Base-by-base conservation (phyloP, 2,797 vertebrate species). In the Acanthiza pusilla region DNA sequence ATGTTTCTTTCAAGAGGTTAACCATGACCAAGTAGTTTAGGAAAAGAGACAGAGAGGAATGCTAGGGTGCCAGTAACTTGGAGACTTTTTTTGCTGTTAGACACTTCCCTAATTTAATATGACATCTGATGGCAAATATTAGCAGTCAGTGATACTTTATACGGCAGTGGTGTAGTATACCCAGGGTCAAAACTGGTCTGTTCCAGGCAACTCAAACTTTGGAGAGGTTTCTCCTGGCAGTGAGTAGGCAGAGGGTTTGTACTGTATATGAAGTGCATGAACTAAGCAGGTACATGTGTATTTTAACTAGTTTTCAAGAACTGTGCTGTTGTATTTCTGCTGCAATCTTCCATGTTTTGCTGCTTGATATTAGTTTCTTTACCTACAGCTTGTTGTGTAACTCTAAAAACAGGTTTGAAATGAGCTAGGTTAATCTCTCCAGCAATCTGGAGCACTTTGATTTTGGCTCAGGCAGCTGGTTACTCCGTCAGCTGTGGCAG, bases 331-430 rank as follows among this genome's bases (percentile, higher is more conserved):
- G 25, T 84, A n/a, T 81, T 88, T 90, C 63, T 91, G 34, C 83
- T 82, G 55, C 65, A 58, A 27, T 57, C 86, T 50, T 84, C n/a
- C 19, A 23, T 9, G n/a, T 80, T 94, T 95, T 89, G 67, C 65
- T 85, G 13, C 34, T 62, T 60, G 53, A 45, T 34, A 38, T 29
- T 23, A 70, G 34, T 43, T 72, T 81, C 27, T 90, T 84, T 85
- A 79, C 42, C 86, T 79, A 61, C 20, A 67, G 71, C 63, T 79
- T 74, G n/a, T 70, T 91, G 79, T 88, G 55, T 91, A 92, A 93
- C 61, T 87, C 65, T 71, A 30, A 85, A 87, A 89, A 63, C 45
- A 66, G 65, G 65, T 77, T 91, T 87, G 50, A 89, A 93, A 82
- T 9, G 8, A 79, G 36, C 54, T 48, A 16, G 54, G 6, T 72